Percentiles rank a stretch among this genome's conserved stretches.
Conservation (phyloP, 2,113 vertebrate genomes). For the Gymnobelideus leadbeateri region DNA sequence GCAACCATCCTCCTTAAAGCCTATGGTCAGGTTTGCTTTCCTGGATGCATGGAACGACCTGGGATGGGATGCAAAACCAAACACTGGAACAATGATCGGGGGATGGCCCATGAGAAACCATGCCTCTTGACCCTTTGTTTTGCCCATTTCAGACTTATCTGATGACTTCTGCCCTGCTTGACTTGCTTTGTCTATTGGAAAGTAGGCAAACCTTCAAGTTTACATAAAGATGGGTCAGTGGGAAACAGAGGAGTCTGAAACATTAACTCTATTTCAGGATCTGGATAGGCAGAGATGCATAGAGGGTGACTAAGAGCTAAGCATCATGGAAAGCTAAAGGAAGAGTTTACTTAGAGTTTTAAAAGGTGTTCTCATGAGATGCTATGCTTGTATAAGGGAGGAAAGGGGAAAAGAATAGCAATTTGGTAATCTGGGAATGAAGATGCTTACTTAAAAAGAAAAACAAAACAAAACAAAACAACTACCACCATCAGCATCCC, state of each 20-base stretch:
- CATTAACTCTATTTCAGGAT: neutral
- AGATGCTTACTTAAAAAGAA: slow-evolving; percentile 39
- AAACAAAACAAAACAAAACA: neutral
- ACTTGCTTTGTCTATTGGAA: neutral
- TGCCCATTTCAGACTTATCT: neutral
- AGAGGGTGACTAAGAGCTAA: neutral
- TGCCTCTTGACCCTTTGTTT: neutral
- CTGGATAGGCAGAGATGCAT: neutral
- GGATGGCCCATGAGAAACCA: neutral
- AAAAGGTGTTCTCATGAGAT: slow-evolving; percentile 15
- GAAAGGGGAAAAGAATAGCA: neutral
- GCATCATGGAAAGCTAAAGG: neutral
- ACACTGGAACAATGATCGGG: neutral
- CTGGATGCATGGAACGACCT: neutral
- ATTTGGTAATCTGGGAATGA: slow-evolving; percentile 12
- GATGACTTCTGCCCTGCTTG: neutral
- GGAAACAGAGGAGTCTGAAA: neutral
- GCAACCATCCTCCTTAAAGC: neutral
- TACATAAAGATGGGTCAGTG: too few species aligned
- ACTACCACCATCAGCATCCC: neutral
- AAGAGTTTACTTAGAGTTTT: slow-evolving; percentile 25
- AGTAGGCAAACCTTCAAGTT: neutral
- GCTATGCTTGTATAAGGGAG: neutral
- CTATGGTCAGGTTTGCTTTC: neutral
- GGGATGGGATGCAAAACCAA: neutral